Conservation (phyloP, 35 echinoderm and acorn worm genomes). For the Strongylocentrotus purpuratus region DNA sequence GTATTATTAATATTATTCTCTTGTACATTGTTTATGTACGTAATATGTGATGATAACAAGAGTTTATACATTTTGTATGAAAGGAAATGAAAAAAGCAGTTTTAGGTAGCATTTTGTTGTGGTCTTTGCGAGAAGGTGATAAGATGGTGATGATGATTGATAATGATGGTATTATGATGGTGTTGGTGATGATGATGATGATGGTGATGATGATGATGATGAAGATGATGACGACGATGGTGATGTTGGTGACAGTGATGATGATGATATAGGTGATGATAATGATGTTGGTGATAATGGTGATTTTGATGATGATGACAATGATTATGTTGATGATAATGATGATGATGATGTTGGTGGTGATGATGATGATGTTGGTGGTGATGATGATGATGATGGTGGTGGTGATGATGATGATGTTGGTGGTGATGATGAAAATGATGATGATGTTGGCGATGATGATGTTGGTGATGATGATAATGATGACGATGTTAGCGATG, state of each 20-base stretch:
- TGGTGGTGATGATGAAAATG: not conserved
- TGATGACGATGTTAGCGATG: not conserved
- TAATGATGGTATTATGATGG: not conserved
- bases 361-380: not conserved
- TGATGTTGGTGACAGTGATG: not conserved
- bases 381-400: not conserved
- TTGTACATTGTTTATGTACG: slow-evolving; percentile 46
- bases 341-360: slow-evolving; percentile 20
- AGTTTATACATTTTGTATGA: slow-evolving; percentile 58
- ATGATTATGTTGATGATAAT: not conserved
- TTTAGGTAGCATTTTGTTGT: not conserved
- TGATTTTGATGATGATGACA: not conserved
- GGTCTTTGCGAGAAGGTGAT: not conserved
- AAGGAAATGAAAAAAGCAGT: not conserved
- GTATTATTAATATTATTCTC: slow-evolving; percentile 52
- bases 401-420: slow-evolving; percentile 19
- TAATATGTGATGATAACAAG: slow-evolving; percentile 43
- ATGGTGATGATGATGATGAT: slow-evolving; percentile 19
- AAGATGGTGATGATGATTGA: not conserved
- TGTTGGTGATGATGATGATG: not conserved
- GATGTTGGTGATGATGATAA: not conserved
- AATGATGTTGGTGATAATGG: not conserved
- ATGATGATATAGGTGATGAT: not conserved
- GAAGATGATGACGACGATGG: slow-evolving; percentile 36
- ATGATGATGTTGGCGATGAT: not conserved